Base-by-base conservation (phyloP, 1,140 invertebrate species). In the Sitodiplosis mosellana region DNA sequence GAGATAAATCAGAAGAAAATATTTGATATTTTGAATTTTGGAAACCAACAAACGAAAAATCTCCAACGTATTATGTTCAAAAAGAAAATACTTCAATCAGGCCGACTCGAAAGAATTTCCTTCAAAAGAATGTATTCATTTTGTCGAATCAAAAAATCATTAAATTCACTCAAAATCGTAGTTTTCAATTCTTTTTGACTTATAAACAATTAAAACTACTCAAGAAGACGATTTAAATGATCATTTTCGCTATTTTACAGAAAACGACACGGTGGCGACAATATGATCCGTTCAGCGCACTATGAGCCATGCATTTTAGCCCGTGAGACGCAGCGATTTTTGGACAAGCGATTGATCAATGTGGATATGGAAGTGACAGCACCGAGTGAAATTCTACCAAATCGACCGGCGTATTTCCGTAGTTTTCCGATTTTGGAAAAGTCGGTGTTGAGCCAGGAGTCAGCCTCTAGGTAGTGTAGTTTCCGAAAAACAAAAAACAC, bases 371-470 rank as follows among this genome's bases (percentile, higher is more conserved):
- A 87, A 59, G 80, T 82, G 41, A 77, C 76, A 43, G 72, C 76
- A 34, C 86, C 88, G 2, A 75, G 71, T 27, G 83, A 86, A 67
- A 74, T 85, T 21, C 63, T 82, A 48, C 74, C 77, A 37, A 75
- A 78, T 59, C 68, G 77, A 51, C 75, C 77, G 36, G 78, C 77
- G 7, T 81, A 80, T 62, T 80, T 78, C 61, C 71, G 73, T 64
- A 73, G 81, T 54, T 93, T 94, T 68, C 89, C 88, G 15, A 59
- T 82, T 5, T 69, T 93, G 21, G 83, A 89, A 59, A 74, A 69
- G 50, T 74, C 75, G 36, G 71, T 81, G 37, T 72, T 94, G 38
- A 87, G 83, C 55, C 81, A 81, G 63, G 81, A 85, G 56, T 80
- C 80, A 27, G 66, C 73, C 46, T 68, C 73, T 59, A 72, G 73